Base-by-base conservation (phyloP, 2,888 invertebrate species). In the Pachymerium ferrugineum region DNA sequence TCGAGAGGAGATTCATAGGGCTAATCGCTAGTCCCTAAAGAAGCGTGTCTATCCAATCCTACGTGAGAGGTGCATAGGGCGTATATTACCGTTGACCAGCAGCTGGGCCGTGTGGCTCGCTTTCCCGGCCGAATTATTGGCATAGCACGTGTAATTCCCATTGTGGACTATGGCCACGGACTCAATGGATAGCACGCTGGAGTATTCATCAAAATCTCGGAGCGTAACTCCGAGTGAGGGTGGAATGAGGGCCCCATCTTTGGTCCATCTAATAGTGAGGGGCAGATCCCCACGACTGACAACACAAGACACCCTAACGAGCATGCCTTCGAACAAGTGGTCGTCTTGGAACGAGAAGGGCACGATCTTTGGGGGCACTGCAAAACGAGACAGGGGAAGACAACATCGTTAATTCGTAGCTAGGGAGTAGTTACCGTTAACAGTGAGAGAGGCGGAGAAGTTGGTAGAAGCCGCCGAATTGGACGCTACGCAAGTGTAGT, bases 121-220 rank as follows among this genome's bases (percentile, higher is more conserved):
- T 31, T 47, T 68, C 69, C 76, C 76, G 25, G 74, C 76, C 54
- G 54, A 76, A 73, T 76, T 76, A 70, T 71, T 73, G 42, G 73
- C 76, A 74, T 73, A 73, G 75, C 83, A 83, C 0, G 82, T 82
- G 77, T 82, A 83, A 77, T 81, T 81, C 8, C 82, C 83, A 73
- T 81, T 80, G 77, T 82, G 82, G 73, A 76, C 77, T 68, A 5
- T 80, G 80, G 73, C 78, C 42, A 80, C 81, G 74, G 80, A 78
- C 42, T 78, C 79, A 31, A 82, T 82, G 22, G 80, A 79, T 73
- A 83, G 77, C 74, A 80, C 78, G 76, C 81, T 82, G 75, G 80
- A 80, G 77, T 80, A 82, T 1, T 79, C 76, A 28, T 80, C 81
- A 28, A 79, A 78, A 74, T 79, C 79, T 81, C 81, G 78, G 16